A percentile compares a stretch with the other conserved stretches of the same genome.
phyloP scores from a whole-genome alignment of 2,888 invertebrate species.

The Sarcophaga variegata region DNA sequence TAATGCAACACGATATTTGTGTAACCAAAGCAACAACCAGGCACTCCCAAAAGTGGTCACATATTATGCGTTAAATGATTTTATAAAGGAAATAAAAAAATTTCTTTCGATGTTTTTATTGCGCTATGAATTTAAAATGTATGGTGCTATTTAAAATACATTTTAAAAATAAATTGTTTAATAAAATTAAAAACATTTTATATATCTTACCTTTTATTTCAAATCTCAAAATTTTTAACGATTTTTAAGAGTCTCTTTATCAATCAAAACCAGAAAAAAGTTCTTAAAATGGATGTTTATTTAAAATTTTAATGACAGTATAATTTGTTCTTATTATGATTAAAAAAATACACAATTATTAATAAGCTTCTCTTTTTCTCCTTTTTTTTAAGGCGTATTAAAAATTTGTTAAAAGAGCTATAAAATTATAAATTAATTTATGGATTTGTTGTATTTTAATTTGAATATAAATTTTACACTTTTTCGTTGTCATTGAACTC shows the following conservation, averaged over 20 bases:
- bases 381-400: neutral
- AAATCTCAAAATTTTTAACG: neutral
- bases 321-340: slow-evolving; percentile 6
- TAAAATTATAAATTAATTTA: slow-evolving; percentile 4
- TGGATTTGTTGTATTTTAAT: slow-evolving; percentile 12
- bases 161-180: neutral
- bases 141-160: no score
- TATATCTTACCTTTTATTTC: neutral
- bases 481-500: slow-evolving; percentile 38
- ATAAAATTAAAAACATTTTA: neutral
- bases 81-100: neutral
- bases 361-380: no score
- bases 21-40: slow-evolving; percentile 26
- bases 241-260: neutral
- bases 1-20: slow-evolving; percentile 12
- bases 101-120: no score
- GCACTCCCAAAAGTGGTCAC: slow-evolving; percentile 1
- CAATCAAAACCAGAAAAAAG: neutral
- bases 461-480: slow-evolving; percentile 14
- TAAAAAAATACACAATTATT: neutral
- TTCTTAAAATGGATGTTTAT: neutral
- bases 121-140: no score
- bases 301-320: slow-evolving; percentile 20
- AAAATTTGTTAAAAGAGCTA: neutral
- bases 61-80: neutral